Evolutionary conservation across 2,888 invertebrate species (phyloP).

Genomic region (Piscicola geometra): DNA sequence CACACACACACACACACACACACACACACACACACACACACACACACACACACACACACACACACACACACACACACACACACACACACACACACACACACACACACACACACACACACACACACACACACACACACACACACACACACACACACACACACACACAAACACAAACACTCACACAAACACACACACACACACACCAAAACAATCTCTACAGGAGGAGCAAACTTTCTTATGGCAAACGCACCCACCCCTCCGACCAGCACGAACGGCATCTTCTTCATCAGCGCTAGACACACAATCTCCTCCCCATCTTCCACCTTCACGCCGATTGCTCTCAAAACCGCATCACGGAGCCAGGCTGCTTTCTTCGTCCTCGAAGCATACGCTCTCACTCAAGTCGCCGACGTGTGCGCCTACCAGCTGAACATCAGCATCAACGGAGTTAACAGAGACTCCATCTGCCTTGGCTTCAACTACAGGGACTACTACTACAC

Average conservation of each 20-base stretch:
- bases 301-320: not conserved
- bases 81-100: too few species aligned
- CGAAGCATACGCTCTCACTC: constrained; percentile 20
- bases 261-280: not conserved
- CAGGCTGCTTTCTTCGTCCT: not conserved
- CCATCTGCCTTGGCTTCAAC: not conserved
- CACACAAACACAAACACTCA: too few species aligned
- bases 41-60: too few species aligned
- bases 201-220: too few species aligned
- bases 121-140: too few species aligned
- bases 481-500: not conserved
- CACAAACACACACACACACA: too few species aligned
- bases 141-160: too few species aligned
- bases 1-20: too few species aligned
- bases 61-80: too few species aligned
- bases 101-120: too few species aligned
- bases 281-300: constrained; percentile 16
- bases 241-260: not conserved
- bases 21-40: too few species aligned
- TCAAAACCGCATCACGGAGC: not conserved
- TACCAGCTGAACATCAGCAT: not conserved
- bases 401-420: not conserved
- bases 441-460: not conserved
- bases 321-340: not conserved
- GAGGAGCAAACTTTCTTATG: not conserved